A percentile compares a stretch with the other conserved stretches of the same genome.
phyloP scores from a whole-genome alignment of 1,140 invertebrate genomes.

The Pseudomyrmex dendroicus region DNA sequence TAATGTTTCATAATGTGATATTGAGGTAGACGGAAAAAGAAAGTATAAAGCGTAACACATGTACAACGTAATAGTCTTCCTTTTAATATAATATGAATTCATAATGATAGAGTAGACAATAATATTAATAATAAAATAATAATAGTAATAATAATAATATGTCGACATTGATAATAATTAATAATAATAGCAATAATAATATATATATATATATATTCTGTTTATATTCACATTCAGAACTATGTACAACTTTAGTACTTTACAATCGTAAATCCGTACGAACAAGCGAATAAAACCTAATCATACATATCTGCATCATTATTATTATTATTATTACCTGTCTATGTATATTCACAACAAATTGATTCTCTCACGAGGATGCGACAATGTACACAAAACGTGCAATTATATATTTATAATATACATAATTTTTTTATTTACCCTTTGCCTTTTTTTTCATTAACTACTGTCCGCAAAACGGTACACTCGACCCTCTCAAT shows the following conservation, averaged over 20 bases:
- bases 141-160: slow-evolving; percentile 76
- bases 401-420: slow-evolving; percentile 38
- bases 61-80: slow-evolving; percentile 83
- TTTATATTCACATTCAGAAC: slow-evolving; percentile 85
- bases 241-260: slow-evolving; percentile 84
- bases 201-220: slow-evolving; percentile 81
- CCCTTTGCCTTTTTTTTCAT: neutral
- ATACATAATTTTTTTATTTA: slow-evolving; percentile 53
- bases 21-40: slow-evolving; percentile 55
- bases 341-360: slow-evolving; percentile 81
- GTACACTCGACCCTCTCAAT: slow-evolving; percentile 41
- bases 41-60: slow-evolving; percentile 65
- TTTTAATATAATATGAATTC: slow-evolving; percentile 85
- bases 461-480: slow-evolving; percentile 27
- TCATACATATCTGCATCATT: slow-evolving; percentile 77
- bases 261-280: slow-evolving; percentile 82
- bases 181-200: slow-evolving; percentile 71
- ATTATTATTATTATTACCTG: slow-evolving; percentile 70
- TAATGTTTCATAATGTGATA: slow-evolving; percentile 40
- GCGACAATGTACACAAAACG: slow-evolving; percentile 60
- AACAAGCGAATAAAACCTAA: slow-evolving; percentile 80
- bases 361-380: slow-evolving; percentile 67
- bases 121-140: slow-evolving; percentile 80
- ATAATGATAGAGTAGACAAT: slow-evolving; percentile 83
- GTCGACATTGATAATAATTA: slow-evolving; percentile 64